Conservation (phyloP, 35 echinoderm and acorn worm species). For the Diadema setosum region DNA sequence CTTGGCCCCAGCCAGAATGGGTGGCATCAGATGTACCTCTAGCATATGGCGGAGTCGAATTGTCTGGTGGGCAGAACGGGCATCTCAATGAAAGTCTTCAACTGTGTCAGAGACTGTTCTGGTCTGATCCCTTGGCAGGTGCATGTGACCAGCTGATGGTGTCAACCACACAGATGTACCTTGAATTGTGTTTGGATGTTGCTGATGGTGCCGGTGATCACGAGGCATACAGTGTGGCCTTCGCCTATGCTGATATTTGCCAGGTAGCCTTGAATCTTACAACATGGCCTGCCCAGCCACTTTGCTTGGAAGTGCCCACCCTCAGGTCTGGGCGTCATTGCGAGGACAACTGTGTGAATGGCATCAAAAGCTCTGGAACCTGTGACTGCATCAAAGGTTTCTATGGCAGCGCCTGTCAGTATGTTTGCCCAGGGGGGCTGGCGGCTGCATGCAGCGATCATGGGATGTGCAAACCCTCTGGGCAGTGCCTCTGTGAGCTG, state of each 20-base stretch:
- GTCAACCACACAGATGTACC: conserved; percentile 46
- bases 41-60: not conserved
- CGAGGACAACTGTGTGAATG: conserved; percentile 66
- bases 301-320: conserved; percentile 55
- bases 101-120: conserved; percentile 36
- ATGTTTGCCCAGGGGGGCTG: conserved; percentile 64
- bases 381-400: conserved; percentile 66
- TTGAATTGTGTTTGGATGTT: conserved; percentile 51
- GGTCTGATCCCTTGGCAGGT: conserved; percentile 30
- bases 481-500: conserved; percentile 64
- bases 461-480: conserved; percentile 36
- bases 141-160: conserved; percentile 11
- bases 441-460: conserved; percentile 41
- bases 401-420: conserved; percentile 43
- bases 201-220: conserved; percentile 29
- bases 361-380: not conserved
- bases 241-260: conserved; percentile 82
- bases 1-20: conserved; percentile 71
- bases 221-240: conserved; percentile 66
- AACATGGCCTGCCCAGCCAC: conserved; percentile 62
- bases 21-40: conserved; percentile 66
- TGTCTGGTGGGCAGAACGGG: too few species aligned
- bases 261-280: conserved; percentile 49
- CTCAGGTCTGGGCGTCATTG: conserved; percentile 70
- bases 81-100: not conserved